Evolutionary conservation across 2,888 invertebrate genomes (phyloP), one percentile per base, ranked within the genome.

Genomic region (Ceratothoa steindachneri): DNA sequence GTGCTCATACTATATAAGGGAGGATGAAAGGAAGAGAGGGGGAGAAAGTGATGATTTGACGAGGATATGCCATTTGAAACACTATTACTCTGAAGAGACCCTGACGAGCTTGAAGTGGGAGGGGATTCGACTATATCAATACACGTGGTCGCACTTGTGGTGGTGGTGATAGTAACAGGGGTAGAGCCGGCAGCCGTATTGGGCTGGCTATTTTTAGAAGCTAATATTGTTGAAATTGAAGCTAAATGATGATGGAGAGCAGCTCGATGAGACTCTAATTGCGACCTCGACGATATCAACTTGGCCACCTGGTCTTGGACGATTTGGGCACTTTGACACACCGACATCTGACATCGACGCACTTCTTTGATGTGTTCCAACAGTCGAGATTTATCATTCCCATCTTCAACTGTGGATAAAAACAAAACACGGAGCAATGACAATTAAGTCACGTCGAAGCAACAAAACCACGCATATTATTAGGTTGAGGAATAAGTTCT

Each of bases 261-360:
- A 30, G 71, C 69, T 5, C 76, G 66, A 27, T 79, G 79, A 30
- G 76, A 74, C 30, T 79, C 79, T 30, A 79, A 53, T 66, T 79
- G 79, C 30, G 75, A 71, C 22, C 79, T 31, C 19, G 79, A 70
- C 51, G 67, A 67, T 51, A 79, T 74, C 29, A 79, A 68, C 66
- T 79, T 76, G n/a, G 76, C 74, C 24, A 79, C 79, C 66, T 76
- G 79, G 60, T 79, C 76, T 68, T 79, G 79, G 53, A 79, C 79
- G 55, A 79, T 30, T 72, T 79, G 79, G 15, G 79, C 76, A 7
- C 74, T 76, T 53, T 76, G 75, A 65, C 75, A 74, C 27, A 79
- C 74, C n/a, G 79, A 73, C 51, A 75, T 24, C 68, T 79, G 79
- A 53, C 76, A 71, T 22, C 79, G 53, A 9, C 79, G 55, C 30